Evolutionary conservation across 53 echinoderm and acorn worm genomes (phyloP), one percentile per base, ranked within the genome.

Genomic region (Zoroaster sp.): DNA sequence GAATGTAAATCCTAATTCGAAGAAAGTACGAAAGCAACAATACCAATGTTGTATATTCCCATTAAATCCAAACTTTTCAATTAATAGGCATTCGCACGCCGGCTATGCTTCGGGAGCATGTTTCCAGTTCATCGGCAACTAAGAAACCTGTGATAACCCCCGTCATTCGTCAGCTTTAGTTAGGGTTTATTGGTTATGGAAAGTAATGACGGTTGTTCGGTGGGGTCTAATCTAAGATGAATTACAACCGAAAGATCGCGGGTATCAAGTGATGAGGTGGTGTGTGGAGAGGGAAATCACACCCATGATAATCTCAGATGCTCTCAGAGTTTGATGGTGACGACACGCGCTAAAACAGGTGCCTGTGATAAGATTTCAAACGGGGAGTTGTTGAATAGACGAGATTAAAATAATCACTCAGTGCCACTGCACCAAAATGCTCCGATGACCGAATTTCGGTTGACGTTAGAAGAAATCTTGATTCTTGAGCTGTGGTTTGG

Each of bases 121-220:
- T 47, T 14, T 47, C 49, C 14, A 34, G 18, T 78, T 37, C 53
- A 54, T 59, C 40, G 54, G 37, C 59, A 11, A 18, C 5, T 5
- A 25, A 35, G 38, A 32, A 35, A 18, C 59, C 33, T 51, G 14
- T 2, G 30, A 28, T 53, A 59, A n/a, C 38, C 59, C 37, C 37
- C 35, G 39, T 78, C 78, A 59, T 59, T 78, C 77, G 53, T 54
- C 78, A 54, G 59, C 78, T 78, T 78, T 3, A 54, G 78, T 78
- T 3, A 54, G 78, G 78, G 37, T 59, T 59, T 63, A 59, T 55
- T 78, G 78, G 40, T 39, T 78, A 78, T 78, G 59, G 55, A 78
- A 78, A 78, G 35, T 36, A 78, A 20, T 23, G 35, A 37, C 21
- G n/a, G 63, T 28, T 59, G 63, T 59, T 59, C 63, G 63, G 21